Conservation (phyloP, 2,113 vertebrate genomes). For the Vulpes ferrilata region DNA sequence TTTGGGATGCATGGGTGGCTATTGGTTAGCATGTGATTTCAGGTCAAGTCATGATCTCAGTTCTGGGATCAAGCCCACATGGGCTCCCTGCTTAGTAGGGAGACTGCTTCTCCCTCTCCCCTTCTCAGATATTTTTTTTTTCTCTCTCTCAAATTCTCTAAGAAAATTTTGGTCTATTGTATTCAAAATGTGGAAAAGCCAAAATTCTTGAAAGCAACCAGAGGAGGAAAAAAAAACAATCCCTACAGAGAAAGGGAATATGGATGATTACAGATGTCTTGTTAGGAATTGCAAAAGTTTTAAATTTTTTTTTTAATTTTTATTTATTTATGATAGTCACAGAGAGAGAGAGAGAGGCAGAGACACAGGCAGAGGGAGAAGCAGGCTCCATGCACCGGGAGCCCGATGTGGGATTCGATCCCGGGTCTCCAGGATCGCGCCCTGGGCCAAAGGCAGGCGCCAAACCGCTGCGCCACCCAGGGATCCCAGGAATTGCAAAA, state of each 20-base stretch:
- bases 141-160: neutral
- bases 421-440: no score
- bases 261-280: neutral
- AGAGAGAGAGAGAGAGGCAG: no score
- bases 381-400: no score
- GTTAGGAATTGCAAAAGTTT: neutral
- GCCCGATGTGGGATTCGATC: no score
- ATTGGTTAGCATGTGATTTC: neutral
- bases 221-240: neutral
- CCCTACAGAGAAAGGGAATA: neutral
- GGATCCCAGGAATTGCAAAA: neutral
- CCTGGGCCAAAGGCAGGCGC: no score
- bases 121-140: no score
- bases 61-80: neutral
- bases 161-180: neutral
- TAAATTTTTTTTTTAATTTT: no score
- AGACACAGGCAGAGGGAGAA: no score
- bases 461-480: no score
- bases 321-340: no score
- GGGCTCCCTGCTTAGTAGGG: accelerated
- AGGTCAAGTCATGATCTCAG: neutral
- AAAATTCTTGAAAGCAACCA: neutral
- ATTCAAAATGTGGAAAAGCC: neutral
- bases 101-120: neutral
- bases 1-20: neutral